Evolutionary conservation across 1,140 invertebrate genomes (phyloP), one percentile per base, ranked within the genome.

Genomic region (Zaprionus inermis): DNA sequence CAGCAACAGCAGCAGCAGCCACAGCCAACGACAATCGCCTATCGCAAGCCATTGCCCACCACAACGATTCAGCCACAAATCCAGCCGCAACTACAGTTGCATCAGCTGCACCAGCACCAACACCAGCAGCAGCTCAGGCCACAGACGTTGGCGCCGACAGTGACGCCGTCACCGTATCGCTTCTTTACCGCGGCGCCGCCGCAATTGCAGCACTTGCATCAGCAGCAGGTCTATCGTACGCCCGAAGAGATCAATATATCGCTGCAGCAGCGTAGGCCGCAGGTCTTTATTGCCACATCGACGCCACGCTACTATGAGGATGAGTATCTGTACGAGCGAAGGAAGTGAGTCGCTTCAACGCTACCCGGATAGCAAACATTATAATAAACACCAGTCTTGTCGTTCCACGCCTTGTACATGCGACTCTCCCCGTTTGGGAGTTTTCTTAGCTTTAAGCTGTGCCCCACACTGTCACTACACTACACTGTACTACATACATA

Each of bases 231-330:
- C 6, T 97, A 96, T 91, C 94, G 96, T 69, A 96, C 96, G 18
- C 96, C 96, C 2, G 96, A 97, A 91, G 96, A 97, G 86, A 96
- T 97, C 1, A 97, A 97, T 89, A 97, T 97, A 70, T 96, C 96
- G 1, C 93, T 97, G 32, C 95, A 95, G 59, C 96, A 97, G 78
- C 94, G 96, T 79, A 93, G 96, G 83, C 95, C 95, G 51, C 91
- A 91, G 63, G 81, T 91, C 46, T 91, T 91, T 34, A 91, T 92
- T 61, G 86, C 88, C 59, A 91, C 91, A 44, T 68, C 79, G 52
- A 92, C 91, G 74, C 88, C 91, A 41, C 76, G 91, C 30, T 92
- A 92, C 76, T 92, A 92, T 54, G 92, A 92, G 63, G 91, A 92
- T 51, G 91, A 92, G 67, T 92, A 92, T 63, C 78, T 91, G 56